Base-by-base conservation (phyloP, 2,888 invertebrate species). In the Rambutsinella grinnellia region DNA sequence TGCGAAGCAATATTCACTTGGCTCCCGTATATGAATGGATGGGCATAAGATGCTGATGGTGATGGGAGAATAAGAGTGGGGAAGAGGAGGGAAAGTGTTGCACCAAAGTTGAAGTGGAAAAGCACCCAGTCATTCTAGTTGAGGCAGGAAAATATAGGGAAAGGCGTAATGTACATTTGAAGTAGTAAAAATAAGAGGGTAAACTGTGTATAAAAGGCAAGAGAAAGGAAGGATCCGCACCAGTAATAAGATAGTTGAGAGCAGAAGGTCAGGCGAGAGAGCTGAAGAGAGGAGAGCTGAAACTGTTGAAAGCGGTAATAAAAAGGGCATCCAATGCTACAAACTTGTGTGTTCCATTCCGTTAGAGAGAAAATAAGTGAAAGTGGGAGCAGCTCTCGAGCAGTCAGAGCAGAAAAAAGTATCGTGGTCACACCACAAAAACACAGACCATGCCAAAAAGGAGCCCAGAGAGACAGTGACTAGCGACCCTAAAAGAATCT, bases 151-250 rank as follows among this genome's bases (percentile, higher is more conserved):
- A 44, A 23, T 17, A 58, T 47, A 57, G 19, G 26, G 49, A 47
- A 56, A 51, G 60, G 60, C 49, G 61, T 61, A 57, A 62, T 46
- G 46, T 71, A 63, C 62, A 57, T 72, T 72, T 58, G 47, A 65
- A 72, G 65, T 63, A 58, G 57, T 72, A 72, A 72, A 69, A 67
- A 63, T n/a, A 13, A 49, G 28, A 63, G 61, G 46, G 62, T 57
- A 70, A 70, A 70, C 56, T 56, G 71, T 70, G 54, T 23, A 63
- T 49, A 28, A 57, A 62, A 63, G 63, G 63, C 63, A 62, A 65
- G 71, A 46, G 71, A 28, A 71, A 65, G 65, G 27, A 3, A 23
- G 61, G 61, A 36, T 36, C 36, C 36, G 36, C 13, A 13, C 13
- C 6, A 56, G 70, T 57, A 72, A 72, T 72, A 72, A 63, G 71